phyloP scores from a whole-genome alignment of 2,113 vertebrate species.

The Aldabrachelys gigantea region DNA sequence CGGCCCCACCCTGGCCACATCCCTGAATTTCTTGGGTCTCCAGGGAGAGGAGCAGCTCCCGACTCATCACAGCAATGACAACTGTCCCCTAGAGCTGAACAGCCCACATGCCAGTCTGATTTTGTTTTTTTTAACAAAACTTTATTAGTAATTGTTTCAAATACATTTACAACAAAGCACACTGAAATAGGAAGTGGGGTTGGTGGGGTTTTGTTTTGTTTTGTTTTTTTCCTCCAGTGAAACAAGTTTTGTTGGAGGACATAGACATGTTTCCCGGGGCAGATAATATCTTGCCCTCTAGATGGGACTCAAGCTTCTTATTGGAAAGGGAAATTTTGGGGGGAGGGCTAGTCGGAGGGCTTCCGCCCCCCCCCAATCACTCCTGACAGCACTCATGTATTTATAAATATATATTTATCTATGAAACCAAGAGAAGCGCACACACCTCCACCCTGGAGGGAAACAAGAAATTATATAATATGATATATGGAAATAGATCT shows the following conservation, averaged over 20 bases:
- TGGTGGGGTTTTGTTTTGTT: neutral
- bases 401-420: constrained; percentile 3
- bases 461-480: neutral
- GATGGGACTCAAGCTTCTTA: neutral
- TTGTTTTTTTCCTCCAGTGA: neutral
- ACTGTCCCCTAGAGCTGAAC: too few relatives aligned
- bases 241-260: constrained; percentile 38
- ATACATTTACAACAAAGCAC: constrained; percentile 56
- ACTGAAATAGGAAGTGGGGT: constrained; percentile 42
- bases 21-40: too few relatives aligned
- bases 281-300: neutral
- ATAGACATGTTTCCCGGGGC: constrained; percentile 14
- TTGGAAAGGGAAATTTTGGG: neutral
- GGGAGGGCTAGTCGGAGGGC: neutral
- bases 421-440: neutral
- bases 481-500: too few relatives aligned
- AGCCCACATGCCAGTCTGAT: neutral
- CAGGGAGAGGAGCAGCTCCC: too few relatives aligned
- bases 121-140: constrained; percentile 31
- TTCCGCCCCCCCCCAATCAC: neutral
- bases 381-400: neutral
- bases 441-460: neutral
- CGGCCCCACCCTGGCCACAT: too few relatives aligned
- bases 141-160: constrained; percentile 55
- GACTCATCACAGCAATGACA: neutral